Percentiles rank a stretch among this genome's conserved stretches.
Evolutionary conservation across 2,113 vertebrate genomes (phyloP).

Genomic region (Triplophysa siluroides): DNA sequence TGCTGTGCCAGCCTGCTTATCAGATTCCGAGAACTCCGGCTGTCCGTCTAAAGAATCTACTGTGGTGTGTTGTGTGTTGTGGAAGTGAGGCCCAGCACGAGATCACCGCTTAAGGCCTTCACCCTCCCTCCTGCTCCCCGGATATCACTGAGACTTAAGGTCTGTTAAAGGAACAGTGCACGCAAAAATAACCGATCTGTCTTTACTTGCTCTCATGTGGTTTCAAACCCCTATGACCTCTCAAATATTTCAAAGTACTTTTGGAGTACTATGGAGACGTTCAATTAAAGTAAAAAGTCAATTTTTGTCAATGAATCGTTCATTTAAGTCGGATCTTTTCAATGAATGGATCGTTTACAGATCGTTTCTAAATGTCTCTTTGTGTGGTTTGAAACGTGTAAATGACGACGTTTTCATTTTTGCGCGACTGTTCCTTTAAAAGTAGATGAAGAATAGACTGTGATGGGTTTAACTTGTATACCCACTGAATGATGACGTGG

Average conservation of each 20-base stretch:
- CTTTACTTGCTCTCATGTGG: too few relatives aligned
- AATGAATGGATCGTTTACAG: too few relatives aligned
- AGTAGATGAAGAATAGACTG: slow-evolving; percentile 52
- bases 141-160: slow-evolving; percentile 45
- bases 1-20: slow-evolving; percentile 36
- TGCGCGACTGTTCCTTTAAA: slow-evolving; percentile 51
- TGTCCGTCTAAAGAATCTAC: slow-evolving; percentile 73
- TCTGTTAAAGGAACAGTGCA: background rate
- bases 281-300: too few relatives aligned
- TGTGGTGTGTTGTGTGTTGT: slow-evolving; percentile 61
- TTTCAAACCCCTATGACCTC: background rate
- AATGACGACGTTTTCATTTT: too few relatives aligned
- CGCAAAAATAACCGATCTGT: too few relatives aligned
- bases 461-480: slow-evolving; percentile 52
- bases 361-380: too few relatives aligned
- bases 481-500: slow-evolving; percentile 63
- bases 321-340: too few relatives aligned
- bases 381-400: too few relatives aligned
- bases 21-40: slow-evolving; percentile 66
- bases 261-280: too few relatives aligned
- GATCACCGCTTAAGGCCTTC: slow-evolving; percentile 65
- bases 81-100: slow-evolving; percentile 69
- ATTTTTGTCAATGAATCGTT: too few relatives aligned
- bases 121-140: slow-evolving; percentile 45
- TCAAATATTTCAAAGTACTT: too few relatives aligned